These are phyloP conservation scores for Pachyrhynchus sulphureomaculatus DNA, from an alignment of 1,140 invertebrate species.

Conservation along the genomic window DNA sequence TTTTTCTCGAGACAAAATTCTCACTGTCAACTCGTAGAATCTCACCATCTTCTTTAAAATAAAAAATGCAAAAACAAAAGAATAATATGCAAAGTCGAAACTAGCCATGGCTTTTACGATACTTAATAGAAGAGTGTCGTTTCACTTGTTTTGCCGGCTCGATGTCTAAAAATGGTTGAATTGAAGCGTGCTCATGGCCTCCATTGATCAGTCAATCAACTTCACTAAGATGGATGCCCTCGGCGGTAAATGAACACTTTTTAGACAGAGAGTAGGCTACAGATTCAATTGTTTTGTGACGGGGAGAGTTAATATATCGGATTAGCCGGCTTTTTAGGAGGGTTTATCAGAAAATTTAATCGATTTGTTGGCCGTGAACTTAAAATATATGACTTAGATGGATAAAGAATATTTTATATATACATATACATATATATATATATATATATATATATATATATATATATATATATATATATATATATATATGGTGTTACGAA, in stretches of 20 bases:
- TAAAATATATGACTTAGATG: not conserved
- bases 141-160: not conserved
- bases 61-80: not conserved
- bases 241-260: constrained; percentile 22
- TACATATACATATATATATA: no score
- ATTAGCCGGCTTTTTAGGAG: not conserved
- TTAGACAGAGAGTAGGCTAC: constrained; percentile 21
- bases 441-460: no score
- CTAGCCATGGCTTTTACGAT: not conserved
- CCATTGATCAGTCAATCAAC: constrained; percentile 36
- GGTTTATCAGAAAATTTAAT: not conserved
- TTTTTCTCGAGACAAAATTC: constrained; percentile 22
- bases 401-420: no score
- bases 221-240: constrained; percentile 27
- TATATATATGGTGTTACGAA: no score
- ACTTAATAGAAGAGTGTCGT: constrained; percentile 12
- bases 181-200: constrained; percentile 26
- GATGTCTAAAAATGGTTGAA: constrained; percentile 12
- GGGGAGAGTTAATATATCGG: constrained; percentile 13
- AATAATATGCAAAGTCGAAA: constrained; percentile 10
- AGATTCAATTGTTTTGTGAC: constrained; percentile 23
- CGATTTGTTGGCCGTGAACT: not conserved
- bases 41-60: constrained; percentile 5
- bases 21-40: constrained; percentile 10
- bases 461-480: no score